Percentiles rank a stretch among this genome's conserved stretches.
phyloP scores from a whole-genome alignment of 1,140 invertebrate genomes.

The Ptiloglossa arizonensis region DNA sequence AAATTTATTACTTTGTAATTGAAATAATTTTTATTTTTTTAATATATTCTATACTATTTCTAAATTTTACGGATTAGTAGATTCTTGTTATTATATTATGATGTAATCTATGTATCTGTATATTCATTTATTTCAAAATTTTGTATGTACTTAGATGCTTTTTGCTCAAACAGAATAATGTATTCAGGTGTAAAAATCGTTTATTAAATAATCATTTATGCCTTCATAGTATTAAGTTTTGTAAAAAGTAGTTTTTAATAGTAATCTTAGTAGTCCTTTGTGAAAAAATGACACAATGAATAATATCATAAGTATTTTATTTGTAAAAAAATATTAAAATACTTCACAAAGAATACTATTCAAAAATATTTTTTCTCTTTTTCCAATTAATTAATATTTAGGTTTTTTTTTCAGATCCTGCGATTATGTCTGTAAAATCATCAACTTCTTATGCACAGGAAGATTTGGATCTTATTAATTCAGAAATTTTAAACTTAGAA shows the following conservation, averaged over 20 bases:
- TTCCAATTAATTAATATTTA: neutral
- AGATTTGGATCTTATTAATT: constrained; percentile 72
- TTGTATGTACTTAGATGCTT: neutral
- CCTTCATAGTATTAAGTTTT: too few relatives aligned
- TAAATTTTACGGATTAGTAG: neutral
- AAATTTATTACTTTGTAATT: neutral
- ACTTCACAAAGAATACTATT: neutral
- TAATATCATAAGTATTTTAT: neutral
- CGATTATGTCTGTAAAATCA: constrained; percentile 72
- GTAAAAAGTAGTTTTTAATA: neutral
- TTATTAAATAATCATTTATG: too few relatives aligned
- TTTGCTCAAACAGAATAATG: neutral
- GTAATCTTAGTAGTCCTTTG: neutral
- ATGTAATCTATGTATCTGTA: neutral
- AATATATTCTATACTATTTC: neutral
- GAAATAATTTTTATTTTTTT: neutral
- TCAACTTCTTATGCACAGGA: constrained; percentile 70
- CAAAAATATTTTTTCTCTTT: neutral
- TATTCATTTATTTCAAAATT: neutral
- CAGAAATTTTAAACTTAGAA: constrained; percentile 67
- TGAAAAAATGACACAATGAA: neutral
- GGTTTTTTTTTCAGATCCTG: constrained; percentile 68
- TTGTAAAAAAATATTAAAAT: neutral
- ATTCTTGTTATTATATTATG: neutral
- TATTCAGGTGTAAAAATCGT: too few relatives aligned